Evolutionary conservation across 2,888 invertebrate genomes (phyloP), one percentile per base, ranked within the genome.

Genomic region (Schizotus pectinicornis): DNA sequence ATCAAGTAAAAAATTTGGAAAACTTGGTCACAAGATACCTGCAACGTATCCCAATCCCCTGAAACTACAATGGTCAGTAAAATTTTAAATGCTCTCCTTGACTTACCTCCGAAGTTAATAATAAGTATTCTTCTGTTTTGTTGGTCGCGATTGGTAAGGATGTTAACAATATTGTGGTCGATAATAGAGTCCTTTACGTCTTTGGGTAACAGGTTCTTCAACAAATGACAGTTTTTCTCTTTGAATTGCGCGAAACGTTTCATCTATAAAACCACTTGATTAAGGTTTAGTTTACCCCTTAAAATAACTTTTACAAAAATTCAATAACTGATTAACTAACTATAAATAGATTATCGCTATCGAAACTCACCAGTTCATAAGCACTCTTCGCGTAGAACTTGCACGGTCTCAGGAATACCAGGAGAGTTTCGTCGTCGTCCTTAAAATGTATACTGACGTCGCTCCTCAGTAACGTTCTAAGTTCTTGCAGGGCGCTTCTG

Each of bases 381-480:
- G 93, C 93, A 79, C 92, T 91, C 69, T 92, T 84, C 0, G 92
- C 88, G 69, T 93, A 92, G 81, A 86, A 94, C 77, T 94, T 93
- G 80, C 90, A 89, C 22, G 92, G 91, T 56, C 94, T 84, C 55
- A 94, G 81, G 74, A 91, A 92, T 61, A 91, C 88, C n/a, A 86
- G 81, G 7, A 94, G 83, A 39, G 90, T 85, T 33, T 90, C 90
- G 67, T 93, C 92, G 66, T 90, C 90, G 37, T 91, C 90, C 71
- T 81, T 91, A 73, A 84, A 81, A 51, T 92, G 74, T 59, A 88
- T 88, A 43, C 86, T 84, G 65, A 85, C 85, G 68, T 87, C 89
- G 63, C 86, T 85, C 61, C 74, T 74, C n/a, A 91, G 77, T 8
- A 90, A 77, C 68, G 86, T 85, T 43, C 86, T 79, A 2, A 91